These are phyloP conservation scores for Eledone cirrhosa DNA, from an alignment of 2,888 invertebrate genomes.

Conservation along the genomic window DNA sequence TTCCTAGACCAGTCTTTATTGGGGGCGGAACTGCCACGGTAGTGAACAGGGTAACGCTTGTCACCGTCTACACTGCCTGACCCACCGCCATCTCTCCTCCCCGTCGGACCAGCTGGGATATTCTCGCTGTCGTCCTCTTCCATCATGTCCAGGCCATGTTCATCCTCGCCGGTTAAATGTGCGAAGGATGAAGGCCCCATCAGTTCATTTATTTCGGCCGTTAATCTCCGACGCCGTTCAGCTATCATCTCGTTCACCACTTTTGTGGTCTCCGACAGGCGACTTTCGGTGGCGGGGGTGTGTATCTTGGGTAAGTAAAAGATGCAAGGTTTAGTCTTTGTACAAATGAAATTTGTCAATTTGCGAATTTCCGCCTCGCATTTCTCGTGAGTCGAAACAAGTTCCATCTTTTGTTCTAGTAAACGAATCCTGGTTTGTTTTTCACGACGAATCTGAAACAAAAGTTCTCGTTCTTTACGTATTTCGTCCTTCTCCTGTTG, in stretches of 20 bases:
- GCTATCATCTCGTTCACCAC: slow-evolving; percentile 57
- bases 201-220: slow-evolving; percentile 52
- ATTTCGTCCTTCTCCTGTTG: slow-evolving; percentile 86
- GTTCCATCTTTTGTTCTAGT: slow-evolving; percentile 87
- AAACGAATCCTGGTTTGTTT: slow-evolving; percentile 89
- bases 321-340: slow-evolving; percentile 85
- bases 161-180: slow-evolving; percentile 32
- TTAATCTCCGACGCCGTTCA: slow-evolving; percentile 48
- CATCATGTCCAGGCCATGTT: slow-evolving; percentile 32
- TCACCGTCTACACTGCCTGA: slow-evolving; percentile 1
- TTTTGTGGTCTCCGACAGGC: slow-evolving; percentile 50
- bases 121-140: slow-evolving; percentile 27
- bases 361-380: slow-evolving; percentile 85
- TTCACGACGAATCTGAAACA: slow-evolving; percentile 85
- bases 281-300: slow-evolving; percentile 45
- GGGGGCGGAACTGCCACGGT: not conserved
- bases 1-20: slow-evolving; percentile 5
- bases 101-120: not conserved
- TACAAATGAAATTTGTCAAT: slow-evolving; percentile 84
- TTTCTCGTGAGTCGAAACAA: slow-evolving; percentile 75
- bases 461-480: slow-evolving; percentile 81
- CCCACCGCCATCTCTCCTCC: not conserved
- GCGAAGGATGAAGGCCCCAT: slow-evolving; percentile 43
- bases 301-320: slow-evolving; percentile 79
- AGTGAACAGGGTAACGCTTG: not conserved